Evolutionary conservation across 2,888 invertebrate species (phyloP).

Genomic region (Drosophila prolongata): DNA sequence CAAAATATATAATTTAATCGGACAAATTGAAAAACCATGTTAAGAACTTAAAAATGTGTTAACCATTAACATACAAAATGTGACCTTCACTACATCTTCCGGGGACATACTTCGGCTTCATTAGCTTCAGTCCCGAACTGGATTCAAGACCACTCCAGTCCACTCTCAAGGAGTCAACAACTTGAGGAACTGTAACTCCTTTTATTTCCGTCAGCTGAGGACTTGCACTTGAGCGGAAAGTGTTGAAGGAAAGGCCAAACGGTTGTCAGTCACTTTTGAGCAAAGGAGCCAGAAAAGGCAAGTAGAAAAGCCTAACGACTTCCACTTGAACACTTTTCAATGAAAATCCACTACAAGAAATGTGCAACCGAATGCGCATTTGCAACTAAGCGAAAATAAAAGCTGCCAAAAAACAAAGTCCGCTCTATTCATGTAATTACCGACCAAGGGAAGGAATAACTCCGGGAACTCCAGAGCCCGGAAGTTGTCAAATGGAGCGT

Average conservation of each 20-base stretch:
- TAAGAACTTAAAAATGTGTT: not conserved
- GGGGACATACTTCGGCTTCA: constrained; percentile 13
- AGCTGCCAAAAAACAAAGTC: constrained; percentile 43
- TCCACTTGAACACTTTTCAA: constrained; percentile 81
- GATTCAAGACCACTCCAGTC: constrained; percentile 8
- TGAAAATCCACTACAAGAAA: constrained; percentile 64
- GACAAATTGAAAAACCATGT: too few species aligned
- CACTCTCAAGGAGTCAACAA: constrained; percentile 23
- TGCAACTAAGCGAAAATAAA: constrained; percentile 53
- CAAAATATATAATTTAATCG: too few species aligned
- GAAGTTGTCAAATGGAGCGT: constrained; percentile 69
- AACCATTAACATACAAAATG: not conserved
- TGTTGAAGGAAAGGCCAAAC: constrained; percentile 61
- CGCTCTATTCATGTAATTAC: constrained; percentile 56
- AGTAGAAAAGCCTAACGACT: constrained; percentile 76
- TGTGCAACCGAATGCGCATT: constrained; percentile 77
- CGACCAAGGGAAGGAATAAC: constrained; percentile 26
- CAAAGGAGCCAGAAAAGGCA: constrained; percentile 29
- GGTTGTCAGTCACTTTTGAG: constrained; percentile 57
- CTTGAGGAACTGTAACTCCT: constrained; percentile 40
- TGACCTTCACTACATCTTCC: constrained; percentile 14
- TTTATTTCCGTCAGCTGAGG: constrained; percentile 17
- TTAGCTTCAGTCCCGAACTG: constrained; percentile 5
- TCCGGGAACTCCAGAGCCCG: constrained; percentile 46
- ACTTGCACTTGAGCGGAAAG: constrained; percentile 60